These are phyloP conservation scores for Hemicentrotus pulcherrimus DNA, from an alignment of 35 echinoderm and acorn worm species.

Conservation along the genomic window DNA sequence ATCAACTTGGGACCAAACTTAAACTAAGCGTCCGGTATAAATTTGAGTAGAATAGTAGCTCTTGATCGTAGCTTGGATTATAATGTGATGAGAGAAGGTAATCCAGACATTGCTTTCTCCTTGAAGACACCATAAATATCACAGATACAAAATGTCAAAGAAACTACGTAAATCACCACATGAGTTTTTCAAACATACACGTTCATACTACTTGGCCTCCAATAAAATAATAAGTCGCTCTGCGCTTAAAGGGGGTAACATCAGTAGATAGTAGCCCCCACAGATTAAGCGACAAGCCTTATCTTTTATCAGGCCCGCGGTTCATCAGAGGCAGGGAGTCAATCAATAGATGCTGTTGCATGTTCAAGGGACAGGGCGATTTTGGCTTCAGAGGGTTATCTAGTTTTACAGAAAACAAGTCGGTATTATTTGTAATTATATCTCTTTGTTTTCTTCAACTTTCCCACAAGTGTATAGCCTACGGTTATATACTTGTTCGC, in stretches of 20 bases:
- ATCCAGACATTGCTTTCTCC: too few species aligned
- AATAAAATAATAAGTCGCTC: not conserved
- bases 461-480: not conserved
- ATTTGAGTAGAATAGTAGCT: too few species aligned
- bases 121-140: too few species aligned
- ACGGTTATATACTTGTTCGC: not conserved
- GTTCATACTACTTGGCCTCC: not conserved
- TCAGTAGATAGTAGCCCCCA: not conserved
- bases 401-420: not conserved
- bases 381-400: not conserved
- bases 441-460: not conserved
- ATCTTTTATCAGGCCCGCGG: conserved; percentile 15
- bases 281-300: not conserved
- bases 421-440: not conserved
- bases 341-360: not conserved
- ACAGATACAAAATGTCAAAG: too few species aligned
- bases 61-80: too few species aligned
- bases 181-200: not conserved
- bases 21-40: too few species aligned
- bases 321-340: not conserved
- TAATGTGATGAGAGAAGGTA: too few species aligned
- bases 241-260: not conserved
- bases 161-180: too few species aligned
- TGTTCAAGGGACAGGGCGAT: not conserved
- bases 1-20: too few species aligned